Evolutionary conservation across 2,888 invertebrate species (phyloP).

Genomic region (Melinaea marsaeus): DNA sequence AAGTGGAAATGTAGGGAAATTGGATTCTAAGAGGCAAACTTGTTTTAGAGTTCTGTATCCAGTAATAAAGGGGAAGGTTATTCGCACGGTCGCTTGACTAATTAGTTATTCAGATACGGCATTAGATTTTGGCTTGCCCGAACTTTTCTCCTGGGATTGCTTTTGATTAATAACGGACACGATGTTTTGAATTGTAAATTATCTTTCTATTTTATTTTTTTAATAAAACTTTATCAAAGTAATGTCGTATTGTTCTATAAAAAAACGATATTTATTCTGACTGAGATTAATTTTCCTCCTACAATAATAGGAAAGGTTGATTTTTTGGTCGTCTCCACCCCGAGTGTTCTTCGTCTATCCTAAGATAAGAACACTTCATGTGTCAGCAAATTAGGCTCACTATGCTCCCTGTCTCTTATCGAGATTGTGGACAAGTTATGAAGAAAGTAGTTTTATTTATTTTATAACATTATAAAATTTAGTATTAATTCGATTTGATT

Average conservation of each 20-base stretch:
- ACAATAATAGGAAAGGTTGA: conserved; percentile 22
- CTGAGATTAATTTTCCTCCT: conserved; percentile 24
- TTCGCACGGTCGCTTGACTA: conserved; percentile 9
- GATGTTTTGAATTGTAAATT: background rate
- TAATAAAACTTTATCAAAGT: too few species aligned
- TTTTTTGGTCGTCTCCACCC: conserved; percentile 24
- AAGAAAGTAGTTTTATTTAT: background rate
- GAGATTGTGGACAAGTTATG: background rate
- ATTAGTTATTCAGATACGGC: conserved; percentile 3
- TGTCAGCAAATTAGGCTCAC: conserved; percentile 28
- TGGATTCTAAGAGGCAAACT: conserved; percentile 31
- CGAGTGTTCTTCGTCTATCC: conserved; percentile 23
- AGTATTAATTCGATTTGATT: too few species aligned
- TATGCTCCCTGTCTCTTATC: conserved; percentile 12
- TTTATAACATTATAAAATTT: too few species aligned
- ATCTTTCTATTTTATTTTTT: too few species aligned
- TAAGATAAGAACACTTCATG: conserved; percentile 26
- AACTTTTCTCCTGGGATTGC: background rate
- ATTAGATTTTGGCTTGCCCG: background rate
- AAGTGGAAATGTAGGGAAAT: conserved; percentile 37
- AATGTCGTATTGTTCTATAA: too few species aligned
- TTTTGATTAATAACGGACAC: background rate
- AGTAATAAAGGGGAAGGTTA: conserved; percentile 15
- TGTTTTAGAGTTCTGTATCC: conserved; percentile 26
- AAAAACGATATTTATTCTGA: too few species aligned